phyloP scores from a whole-genome alignment of 2,888 invertebrate species.

The Lottia gigantea region DNA sequence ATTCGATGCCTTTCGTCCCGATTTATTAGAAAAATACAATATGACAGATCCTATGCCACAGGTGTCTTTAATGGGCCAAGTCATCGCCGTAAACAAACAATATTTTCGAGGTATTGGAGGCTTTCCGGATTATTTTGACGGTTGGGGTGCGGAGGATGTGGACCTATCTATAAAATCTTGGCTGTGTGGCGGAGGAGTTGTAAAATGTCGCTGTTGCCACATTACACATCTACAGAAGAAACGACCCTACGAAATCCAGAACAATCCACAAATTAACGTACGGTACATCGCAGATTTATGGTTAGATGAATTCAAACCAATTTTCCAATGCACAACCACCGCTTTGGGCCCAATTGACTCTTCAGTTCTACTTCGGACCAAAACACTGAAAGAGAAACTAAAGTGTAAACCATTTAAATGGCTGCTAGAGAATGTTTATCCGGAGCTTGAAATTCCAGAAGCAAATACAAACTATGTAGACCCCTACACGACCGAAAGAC shows the following conservation, averaged over 20 bases:
- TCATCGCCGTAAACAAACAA: not conserved
- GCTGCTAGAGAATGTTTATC: not conserved
- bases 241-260: not conserved
- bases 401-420: not conserved
- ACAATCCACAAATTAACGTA: not conserved
- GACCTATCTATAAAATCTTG: not conserved
- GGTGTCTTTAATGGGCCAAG: not conserved
- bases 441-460: not conserved
- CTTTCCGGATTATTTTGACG: not conserved
- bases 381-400: not conserved
- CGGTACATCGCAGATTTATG: not conserved
- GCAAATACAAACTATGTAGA: not conserved
- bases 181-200: not conserved
- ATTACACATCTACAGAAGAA: not conserved
- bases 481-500: no score
- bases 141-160: slow-evolving; percentile 1
- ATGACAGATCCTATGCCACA: not conserved
- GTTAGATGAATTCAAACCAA: not conserved
- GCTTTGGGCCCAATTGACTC: not conserved
- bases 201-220: not conserved
- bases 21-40: not conserved
- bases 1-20: not conserved
- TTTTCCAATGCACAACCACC: not conserved
- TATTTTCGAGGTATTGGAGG: not conserved
- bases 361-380: not conserved